Evolutionary conservation across 2,797 vertebrate genomes (phyloP), one percentile per base, ranked within the genome.

Genomic region (Rhyacichthys aspro): DNA sequence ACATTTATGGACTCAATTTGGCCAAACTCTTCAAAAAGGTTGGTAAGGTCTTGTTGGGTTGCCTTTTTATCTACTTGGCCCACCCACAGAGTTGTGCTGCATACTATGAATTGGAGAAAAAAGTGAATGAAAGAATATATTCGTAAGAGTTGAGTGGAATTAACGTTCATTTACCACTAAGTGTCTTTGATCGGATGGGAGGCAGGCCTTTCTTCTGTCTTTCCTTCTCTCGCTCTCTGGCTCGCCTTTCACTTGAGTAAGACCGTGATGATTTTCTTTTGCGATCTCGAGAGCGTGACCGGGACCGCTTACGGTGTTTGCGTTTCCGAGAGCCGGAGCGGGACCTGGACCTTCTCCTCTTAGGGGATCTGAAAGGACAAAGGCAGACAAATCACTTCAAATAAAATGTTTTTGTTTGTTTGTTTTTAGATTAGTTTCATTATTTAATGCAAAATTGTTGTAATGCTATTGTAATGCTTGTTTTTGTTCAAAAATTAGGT

Each of bases 31-130:
- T 99, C 97, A 86, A 99, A 99, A 59, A 99, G 91, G 80, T 99
- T 98, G 11, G 97, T 98, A 76, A 99, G 94, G 82, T 99, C 98
- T 82, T 99, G 98, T 70, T 98, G 97, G 2, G 95, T 98, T 41
- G 97, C 97, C 79, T 99, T 99, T 92, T 99, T 99, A 88, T 99
- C 98, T 79, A 99, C 96, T 74, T 99, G 98, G n/a, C 98, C 98
- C 55, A 99, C 96, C 98, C 98, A 99, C 61, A 99, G 93, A 53
- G 98, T 99, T 19, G 98, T 99, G 78, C 97, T 99, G 88, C 97
- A 99, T 23, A 99, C 98, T 99, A 79, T 9, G 14, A 70, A 83
- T 43, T 69, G 2, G 46, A 14, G 65, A 66, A 14, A 55, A 38
- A 66, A 50, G 3, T 1, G 2, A 11, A 1, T 33, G 5, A 9